Evolutionary conservation across 2,113 vertebrate genomes (phyloP).

Genomic region (Vulpes ferrilata): DNA sequence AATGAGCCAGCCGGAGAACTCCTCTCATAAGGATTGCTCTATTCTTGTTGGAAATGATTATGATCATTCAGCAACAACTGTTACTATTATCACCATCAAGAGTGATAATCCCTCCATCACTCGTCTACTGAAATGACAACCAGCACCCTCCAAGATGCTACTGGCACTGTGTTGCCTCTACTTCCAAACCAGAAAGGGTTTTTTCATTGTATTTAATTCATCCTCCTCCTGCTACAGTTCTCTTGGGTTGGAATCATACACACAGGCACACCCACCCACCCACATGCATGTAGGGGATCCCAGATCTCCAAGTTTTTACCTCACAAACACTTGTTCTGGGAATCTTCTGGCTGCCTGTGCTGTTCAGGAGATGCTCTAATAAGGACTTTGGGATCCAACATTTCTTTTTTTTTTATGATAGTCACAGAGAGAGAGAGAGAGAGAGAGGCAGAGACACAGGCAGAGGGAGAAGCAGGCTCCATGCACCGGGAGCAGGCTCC

Average conservation of each 20-base stretch:
- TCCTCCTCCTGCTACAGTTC: neutral
- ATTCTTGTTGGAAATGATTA: neutral
- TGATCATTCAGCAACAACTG: neutral
- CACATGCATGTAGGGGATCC: neutral
- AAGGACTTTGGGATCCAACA: neutral
- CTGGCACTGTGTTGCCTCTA: neutral
- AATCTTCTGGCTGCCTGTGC: neutral
- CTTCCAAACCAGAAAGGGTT: neutral
- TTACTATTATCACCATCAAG: neutral
- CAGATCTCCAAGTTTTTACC: neutral
- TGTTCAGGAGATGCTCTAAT: neutral
- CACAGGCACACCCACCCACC: neutral
- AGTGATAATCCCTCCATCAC: neutral
- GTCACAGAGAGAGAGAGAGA: too few species aligned
- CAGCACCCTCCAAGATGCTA: constrained; percentile 4
- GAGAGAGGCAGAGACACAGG: too few species aligned
- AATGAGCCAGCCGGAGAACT: neutral
- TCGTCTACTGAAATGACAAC: neutral
- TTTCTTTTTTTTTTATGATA: too few species aligned
- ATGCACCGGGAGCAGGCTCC: too few species aligned
- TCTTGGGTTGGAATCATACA: neutral
- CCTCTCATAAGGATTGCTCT: neutral
- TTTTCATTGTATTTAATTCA: neutral
- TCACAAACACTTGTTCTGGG: neutral
- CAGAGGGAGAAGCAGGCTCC: too few species aligned